Percentiles rank a stretch among this genome's conserved stretches.
These are phyloP conservation scores for Leptoteleia sp. DNA, from an alignment of 1,140 invertebrate genomes.

Conservation along the genomic window DNA sequence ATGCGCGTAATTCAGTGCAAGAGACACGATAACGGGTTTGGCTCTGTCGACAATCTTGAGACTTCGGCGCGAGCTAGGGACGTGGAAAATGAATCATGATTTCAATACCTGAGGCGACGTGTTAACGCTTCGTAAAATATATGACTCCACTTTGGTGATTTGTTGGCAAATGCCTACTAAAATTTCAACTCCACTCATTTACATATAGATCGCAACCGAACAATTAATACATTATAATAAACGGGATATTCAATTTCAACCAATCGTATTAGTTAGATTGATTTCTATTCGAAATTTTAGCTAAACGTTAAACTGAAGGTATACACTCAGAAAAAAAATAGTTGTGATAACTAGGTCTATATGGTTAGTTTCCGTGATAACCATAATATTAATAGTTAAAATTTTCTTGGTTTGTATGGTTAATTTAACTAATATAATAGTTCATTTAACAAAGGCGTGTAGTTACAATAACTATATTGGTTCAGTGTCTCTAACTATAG, in stretches of 20 bases:
- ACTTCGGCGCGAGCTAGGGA: constrained; percentile 47
- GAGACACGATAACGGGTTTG: constrained; percentile 63
- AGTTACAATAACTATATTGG: too few species aligned
- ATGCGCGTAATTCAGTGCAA: constrained; percentile 62
- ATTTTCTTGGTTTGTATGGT: too few species aligned
- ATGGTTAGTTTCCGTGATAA: too few species aligned
- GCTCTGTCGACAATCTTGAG: constrained; percentile 54
- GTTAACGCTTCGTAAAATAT: constrained; percentile 62
- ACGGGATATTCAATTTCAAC: constrained; percentile 19
- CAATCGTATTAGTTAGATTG: too few species aligned
- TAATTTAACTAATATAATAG: too few species aligned
- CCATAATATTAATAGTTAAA: too few species aligned
- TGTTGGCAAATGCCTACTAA: constrained; percentile 30
- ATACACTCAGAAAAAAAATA: too few species aligned
- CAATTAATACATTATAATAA: constrained; percentile 49
- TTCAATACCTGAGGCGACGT: constrained; percentile 61
- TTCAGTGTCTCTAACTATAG: too few species aligned
- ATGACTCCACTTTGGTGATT: constrained; percentile 44
- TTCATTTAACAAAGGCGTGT: too few species aligned
- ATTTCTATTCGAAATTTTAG: too few species aligned
- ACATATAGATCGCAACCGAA: constrained; percentile 53
- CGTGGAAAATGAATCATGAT: constrained; percentile 65
- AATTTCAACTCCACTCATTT: constrained; percentile 58
- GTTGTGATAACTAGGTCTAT: too few species aligned
- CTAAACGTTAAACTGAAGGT: too few species aligned